Evolutionary conservation across 2,797 vertebrate species (phyloP).

Genomic region (Enteromius fasciolatus): DNA sequence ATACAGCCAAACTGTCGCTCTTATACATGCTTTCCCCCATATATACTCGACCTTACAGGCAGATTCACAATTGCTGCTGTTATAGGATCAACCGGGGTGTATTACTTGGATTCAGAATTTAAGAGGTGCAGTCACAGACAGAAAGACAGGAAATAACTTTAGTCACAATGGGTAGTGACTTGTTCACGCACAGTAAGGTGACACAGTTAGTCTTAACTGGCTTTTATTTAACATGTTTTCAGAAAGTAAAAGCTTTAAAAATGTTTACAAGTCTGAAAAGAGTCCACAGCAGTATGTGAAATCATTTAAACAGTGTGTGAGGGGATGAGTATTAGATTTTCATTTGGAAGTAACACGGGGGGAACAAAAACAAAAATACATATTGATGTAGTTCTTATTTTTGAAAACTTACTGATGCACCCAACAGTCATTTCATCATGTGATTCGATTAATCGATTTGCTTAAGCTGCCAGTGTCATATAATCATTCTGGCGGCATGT

Average conservation of each 20-base stretch:
- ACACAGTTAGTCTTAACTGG: constrained; percentile 1
- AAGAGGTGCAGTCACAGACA: constrained; percentile 1
- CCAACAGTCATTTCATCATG: constrained; percentile 18
- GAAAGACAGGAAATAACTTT: constrained; percentile 6
- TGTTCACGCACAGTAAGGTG: neutral
- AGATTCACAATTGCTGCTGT: constrained; percentile 13
- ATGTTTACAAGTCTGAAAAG: neutral
- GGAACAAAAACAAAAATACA: constrained; percentile 8
- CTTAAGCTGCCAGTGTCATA: constrained; percentile 27
- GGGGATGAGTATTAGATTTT: neutral
- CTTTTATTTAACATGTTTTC: neutral
- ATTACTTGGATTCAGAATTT: neutral
- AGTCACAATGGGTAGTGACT: neutral
- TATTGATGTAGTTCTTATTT: neutral
- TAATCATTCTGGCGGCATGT: constrained; percentile 32
- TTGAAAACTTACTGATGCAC: neutral
- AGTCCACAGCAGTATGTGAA: constrained; percentile 2
- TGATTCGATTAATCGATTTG: constrained; percentile 34
- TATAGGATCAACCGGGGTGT: constrained; percentile 4
- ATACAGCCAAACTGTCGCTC: neutral
- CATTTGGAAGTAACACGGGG: neutral
- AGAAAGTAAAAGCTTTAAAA: neutral
- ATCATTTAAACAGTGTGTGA: constrained; percentile 3
- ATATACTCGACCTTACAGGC: neutral
- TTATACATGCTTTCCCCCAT: neutral